Percentiles rank a stretch among this genome's conserved stretches.
These are phyloP conservation scores for Platyrinchus mystaceus DNA, from an alignment of 2,797 vertebrate genomes.

Conservation along the genomic window DNA sequence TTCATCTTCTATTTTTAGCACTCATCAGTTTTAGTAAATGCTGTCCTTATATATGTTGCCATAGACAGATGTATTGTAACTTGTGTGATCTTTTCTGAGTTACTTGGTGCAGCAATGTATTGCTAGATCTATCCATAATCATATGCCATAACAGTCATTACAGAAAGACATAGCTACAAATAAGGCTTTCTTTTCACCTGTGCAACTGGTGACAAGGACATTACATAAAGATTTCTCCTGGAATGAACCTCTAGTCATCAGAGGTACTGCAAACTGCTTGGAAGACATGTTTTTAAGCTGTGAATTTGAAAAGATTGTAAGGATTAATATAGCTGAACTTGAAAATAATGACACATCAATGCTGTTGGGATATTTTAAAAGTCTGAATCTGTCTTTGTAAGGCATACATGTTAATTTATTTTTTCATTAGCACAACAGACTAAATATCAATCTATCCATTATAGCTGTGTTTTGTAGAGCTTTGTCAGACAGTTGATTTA, in stretches of 20 bases:
- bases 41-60: background rate
- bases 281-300: background rate
- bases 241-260: background rate
- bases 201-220: background rate
- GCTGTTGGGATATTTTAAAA: background rate
- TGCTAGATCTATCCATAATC: background rate
- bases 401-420: background rate
- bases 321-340: constrained; percentile 13
- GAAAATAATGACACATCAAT: background rate
- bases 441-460: background rate
- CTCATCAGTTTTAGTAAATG: background rate
- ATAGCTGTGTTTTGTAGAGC: background rate
- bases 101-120: background rate
- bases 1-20: background rate
- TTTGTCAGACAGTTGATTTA: constrained; percentile 1
- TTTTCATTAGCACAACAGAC: background rate
- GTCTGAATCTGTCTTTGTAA: background rate
- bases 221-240: constrained; percentile 33
- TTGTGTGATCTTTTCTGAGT: background rate
- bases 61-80: background rate
- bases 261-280: background rate
- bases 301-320: background rate
- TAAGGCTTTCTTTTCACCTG: background rate
- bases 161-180: background rate
- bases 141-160: background rate